Percentiles rank a stretch among this genome's conserved stretches.
phyloP scores from a whole-genome alignment of 2,797 vertebrate genomes.

The Micromesistius poutassou region DNA sequence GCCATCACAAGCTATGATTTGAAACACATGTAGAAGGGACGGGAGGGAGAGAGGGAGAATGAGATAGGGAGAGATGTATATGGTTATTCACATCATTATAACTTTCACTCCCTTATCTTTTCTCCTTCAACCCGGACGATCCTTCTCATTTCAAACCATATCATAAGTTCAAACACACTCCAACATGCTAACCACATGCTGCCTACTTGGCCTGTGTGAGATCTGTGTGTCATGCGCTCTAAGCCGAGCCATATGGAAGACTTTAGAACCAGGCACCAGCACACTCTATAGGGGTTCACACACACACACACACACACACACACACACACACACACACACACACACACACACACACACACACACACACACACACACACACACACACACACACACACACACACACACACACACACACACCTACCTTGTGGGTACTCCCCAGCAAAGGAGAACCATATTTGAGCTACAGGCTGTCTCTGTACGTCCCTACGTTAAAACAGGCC shows the following conservation, averaged over 20 bases:
- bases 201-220: conserved; percentile 51
- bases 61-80: neutral
- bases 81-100: conserved; percentile 1
- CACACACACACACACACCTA: conserved; percentile 7
- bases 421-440: neutral
- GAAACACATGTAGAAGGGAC: conserved; percentile 44
- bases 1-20: conserved; percentile 44
- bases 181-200: conserved; percentile 44
- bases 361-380: conserved; percentile 11
- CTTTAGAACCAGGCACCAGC: conserved; percentile 48
- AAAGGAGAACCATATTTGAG: conserved; percentile 16
- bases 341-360: neutral
- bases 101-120: neutral
- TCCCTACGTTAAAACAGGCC: conserved; percentile 1
- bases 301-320: neutral
- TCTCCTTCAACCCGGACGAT: conserved; percentile 26
- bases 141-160: conserved; percentile 15
- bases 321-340: conserved; percentile 21
- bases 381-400: conserved; percentile 17
- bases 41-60: conserved; percentile 2
- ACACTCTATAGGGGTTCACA: conserved; percentile 31
- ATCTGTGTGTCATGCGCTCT: conserved; percentile 56
- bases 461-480: conserved; percentile 21
- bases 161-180: neutral
- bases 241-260: conserved; percentile 63